Base-by-base conservation (phyloP, 2,888 invertebrate genomes). In the Eupeodes luniger region DNA sequence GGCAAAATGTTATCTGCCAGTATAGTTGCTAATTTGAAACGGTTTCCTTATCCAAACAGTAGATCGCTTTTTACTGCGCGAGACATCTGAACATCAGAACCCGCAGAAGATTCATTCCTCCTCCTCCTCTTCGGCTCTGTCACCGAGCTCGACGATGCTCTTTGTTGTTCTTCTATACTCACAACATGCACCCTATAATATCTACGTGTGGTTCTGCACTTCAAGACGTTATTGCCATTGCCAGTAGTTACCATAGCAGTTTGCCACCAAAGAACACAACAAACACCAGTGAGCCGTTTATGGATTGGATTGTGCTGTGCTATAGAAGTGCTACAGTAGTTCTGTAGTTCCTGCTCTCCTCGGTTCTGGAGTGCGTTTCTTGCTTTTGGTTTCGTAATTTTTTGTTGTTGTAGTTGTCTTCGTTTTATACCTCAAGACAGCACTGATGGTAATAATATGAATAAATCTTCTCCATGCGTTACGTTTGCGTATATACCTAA, bases 1-100 rank as follows among this genome's bases (percentile, higher is more conserved):
- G 67, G 70, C 70, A 70, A 55, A 82, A 64, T 69, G 78, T 88
- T 85, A 88, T 88, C 85, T 85, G 74, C 55, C 19, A 78, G 78
- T 57, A 85, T 47, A 85, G 85, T 88, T 88, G 88, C 88, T 88
- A 88, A 88, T 88, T 88, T 88, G 88, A 88, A 88, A 88, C 88
- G 85, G 88, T 81, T 85, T 78, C 78, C 77, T 85, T 88, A 88
- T 88, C 88, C 81, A 85, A 85, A 88, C 85, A 88, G 81, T 81
- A 69, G 69, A 88, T 88, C 88, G 88, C 77, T 85, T 88, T 88
- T 88, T 85, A 80, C 69, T 88, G 62, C 81, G 70, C 88, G 79
- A 70, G 81, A 83, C 69, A 74, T 51, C 5, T 10, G 40, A 47
- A 0, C 19, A 47, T 40, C 14, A 61, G 16, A 49, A 85, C 44